Conservation (phyloP, 2,797 vertebrate genomes). For the Echiichthys vipera region DNA sequence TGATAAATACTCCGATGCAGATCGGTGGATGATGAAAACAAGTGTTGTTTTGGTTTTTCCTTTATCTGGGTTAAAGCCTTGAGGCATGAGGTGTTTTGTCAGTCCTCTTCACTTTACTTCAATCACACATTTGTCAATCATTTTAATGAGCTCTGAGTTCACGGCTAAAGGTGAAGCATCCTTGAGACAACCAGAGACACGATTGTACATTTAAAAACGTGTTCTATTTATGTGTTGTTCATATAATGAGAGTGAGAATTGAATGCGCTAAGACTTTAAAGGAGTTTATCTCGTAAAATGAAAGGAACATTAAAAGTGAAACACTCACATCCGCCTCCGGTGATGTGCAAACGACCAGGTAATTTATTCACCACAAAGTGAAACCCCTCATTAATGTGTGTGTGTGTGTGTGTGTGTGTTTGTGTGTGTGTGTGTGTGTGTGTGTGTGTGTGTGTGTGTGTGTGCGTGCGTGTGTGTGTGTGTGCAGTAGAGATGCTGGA, state of each 20-base stretch:
- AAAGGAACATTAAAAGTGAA: not conserved
- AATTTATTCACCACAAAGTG: not conserved
- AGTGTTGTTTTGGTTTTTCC: not conserved
- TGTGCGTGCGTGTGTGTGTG: not conserved
- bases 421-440: not conserved
- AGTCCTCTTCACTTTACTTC: not conserved
- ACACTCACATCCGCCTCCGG: not conserved
- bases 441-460: not conserved
- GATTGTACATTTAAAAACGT: not conserved
- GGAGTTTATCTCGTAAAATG: not conserved
- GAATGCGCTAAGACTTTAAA: not conserved
- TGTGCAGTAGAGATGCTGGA: not conserved
- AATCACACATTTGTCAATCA: constrained; percentile 11
- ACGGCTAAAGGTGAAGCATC: not conserved
- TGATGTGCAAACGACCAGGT: not conserved
- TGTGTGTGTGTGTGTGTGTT: not conserved
- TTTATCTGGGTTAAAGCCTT: not conserved
- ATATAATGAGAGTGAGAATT: not conserved
- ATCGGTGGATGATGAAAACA: not conserved
- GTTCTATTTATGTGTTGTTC: not conserved
- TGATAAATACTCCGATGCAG: not conserved
- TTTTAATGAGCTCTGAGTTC: constrained; percentile 17
- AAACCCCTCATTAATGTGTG: not conserved
- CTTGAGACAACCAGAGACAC: not conserved
- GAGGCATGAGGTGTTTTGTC: not conserved